phyloP scores from a whole-genome alignment of 2,888 invertebrate genomes.

The Andrena chrysosceles region DNA sequence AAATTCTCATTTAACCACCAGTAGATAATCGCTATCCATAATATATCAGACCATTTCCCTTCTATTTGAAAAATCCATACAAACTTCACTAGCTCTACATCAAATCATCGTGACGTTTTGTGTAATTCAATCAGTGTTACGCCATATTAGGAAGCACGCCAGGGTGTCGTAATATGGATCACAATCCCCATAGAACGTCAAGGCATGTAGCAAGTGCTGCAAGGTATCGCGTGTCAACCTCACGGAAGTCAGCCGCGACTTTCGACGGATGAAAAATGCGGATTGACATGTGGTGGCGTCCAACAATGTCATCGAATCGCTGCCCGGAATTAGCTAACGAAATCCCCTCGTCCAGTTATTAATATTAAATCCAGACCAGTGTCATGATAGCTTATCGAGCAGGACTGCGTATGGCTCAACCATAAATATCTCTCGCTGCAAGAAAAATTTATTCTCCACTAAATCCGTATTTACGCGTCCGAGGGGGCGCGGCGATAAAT shows the following conservation, averaged over 20 bases:
- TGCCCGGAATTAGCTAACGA: not conserved
- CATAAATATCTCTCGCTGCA: not conserved
- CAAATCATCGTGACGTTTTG: not conserved
- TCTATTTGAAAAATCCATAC: not conserved
- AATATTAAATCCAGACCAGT: not conserved
- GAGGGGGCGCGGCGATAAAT: not conserved
- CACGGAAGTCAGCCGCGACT: constrained; percentile 44
- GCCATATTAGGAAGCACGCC: constrained; percentile 45
- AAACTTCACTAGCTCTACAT: not conserved
- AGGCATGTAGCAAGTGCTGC: constrained; percentile 43
- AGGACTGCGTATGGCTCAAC: not conserved
- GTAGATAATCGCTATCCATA: no score
- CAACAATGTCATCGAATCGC: not conserved
- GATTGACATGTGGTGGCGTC: constrained; percentile 4
- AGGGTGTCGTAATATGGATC: constrained; percentile 44
- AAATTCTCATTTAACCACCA: no score
- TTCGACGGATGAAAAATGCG: constrained; percentile 32
- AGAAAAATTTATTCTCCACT: not conserved
- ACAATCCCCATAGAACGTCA: constrained; percentile 23
- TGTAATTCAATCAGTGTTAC: constrained; percentile 33
- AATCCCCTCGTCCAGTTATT: not conserved
- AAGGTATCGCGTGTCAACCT: constrained; percentile 60
- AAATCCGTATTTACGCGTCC: constrained; percentile 9
- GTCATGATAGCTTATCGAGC: constrained; percentile 8
- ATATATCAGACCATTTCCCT: no score